phyloP scores from a whole-genome alignment of 1,140 invertebrate genomes.

The Luehdorfia chinensis region DNA sequence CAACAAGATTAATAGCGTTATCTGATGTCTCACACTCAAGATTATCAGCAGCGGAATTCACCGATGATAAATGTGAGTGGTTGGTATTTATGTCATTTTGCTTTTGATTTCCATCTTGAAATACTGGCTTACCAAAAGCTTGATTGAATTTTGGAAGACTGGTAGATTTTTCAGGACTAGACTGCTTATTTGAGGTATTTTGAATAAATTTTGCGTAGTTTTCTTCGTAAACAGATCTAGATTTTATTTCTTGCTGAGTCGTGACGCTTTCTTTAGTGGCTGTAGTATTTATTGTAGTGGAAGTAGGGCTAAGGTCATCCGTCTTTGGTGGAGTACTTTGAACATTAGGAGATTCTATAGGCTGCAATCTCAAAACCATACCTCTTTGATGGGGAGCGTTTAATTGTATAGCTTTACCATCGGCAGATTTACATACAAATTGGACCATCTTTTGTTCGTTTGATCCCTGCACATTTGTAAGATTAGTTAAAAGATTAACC shows the following conservation, averaged over 20 bases:
- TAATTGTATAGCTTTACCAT: slow-evolving; percentile 76
- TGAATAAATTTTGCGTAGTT: slow-evolving; percentile 77
- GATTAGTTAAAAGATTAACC: slow-evolving; percentile 72
- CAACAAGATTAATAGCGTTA: slow-evolving; percentile 46
- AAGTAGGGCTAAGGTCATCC: slow-evolving; percentile 39
- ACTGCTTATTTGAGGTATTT: slow-evolving; percentile 52
- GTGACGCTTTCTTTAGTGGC: slow-evolving; percentile 31
- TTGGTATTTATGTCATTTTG: slow-evolving; percentile 41
- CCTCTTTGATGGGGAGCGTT: slow-evolving; percentile 68
- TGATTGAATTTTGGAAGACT: slow-evolving; percentile 87
- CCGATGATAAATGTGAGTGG: slow-evolving; percentile 37
- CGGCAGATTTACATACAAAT: slow-evolving; percentile 79
- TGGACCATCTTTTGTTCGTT: slow-evolving; percentile 76
- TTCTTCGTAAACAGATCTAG: slow-evolving; percentile 75
- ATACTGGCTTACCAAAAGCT: slow-evolving; percentile 84
- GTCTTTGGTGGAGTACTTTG: slow-evolving; percentile 39
- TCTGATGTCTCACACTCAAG: slow-evolving; percentile 46
- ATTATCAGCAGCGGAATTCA: slow-evolving; percentile 35
- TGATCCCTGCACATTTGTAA: slow-evolving; percentile 67
- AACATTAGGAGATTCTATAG: slow-evolving; percentile 52
- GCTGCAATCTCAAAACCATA: slow-evolving; percentile 72
- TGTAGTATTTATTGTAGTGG: slow-evolving; percentile 21
- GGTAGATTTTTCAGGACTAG: slow-evolving; percentile 51
- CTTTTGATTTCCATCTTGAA: slow-evolving; percentile 72
- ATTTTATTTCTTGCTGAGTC: slow-evolving; percentile 69